These are phyloP conservation scores for Ploceus nigricollis DNA, from an alignment of 2,113 vertebrate species.

Conservation along the genomic window DNA sequence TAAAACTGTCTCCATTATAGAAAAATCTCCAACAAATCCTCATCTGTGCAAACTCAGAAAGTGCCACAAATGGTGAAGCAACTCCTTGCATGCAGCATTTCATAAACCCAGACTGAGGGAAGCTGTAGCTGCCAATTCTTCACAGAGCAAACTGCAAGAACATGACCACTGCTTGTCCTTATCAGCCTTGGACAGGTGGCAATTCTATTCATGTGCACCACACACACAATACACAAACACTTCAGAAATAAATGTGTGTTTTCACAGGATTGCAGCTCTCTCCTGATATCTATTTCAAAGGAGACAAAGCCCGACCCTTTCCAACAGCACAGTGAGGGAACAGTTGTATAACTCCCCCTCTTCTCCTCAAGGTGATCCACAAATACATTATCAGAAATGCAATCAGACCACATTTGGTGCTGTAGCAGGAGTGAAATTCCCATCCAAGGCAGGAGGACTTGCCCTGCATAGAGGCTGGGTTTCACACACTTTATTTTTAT, in stretches of 20 bases:
- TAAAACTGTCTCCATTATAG: background rate
- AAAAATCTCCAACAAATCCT: background rate
- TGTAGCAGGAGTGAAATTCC: background rate
- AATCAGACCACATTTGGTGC: background rate
- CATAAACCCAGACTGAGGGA: conserved; percentile 6
- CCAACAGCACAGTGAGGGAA: background rate
- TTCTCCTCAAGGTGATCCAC: conserved; percentile 55
- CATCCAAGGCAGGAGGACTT: background rate
- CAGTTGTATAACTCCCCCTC: conserved; percentile 39
- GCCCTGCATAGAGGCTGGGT: background rate
- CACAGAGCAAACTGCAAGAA: background rate
- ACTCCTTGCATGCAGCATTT: background rate
- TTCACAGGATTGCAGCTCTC: conserved; percentile 54
- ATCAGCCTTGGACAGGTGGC: conserved; percentile 54
- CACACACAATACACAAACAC: conserved; percentile 47
- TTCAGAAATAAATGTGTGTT: conserved; percentile 63
- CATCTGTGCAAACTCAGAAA: background rate
- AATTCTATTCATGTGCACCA: conserved; percentile 40
- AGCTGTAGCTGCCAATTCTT: background rate
- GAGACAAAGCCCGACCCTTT: conserved; percentile 53
- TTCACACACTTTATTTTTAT: conserved; percentile 50
- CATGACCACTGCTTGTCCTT: conserved; percentile 17
- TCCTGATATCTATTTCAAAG: conserved; percentile 49
- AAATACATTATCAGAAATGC: conserved; percentile 6
- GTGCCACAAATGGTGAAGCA: conserved; percentile 11